Percentiles rank a stretch among this genome's conserved stretches.
Conservation (phyloP, 1,140 invertebrate genomes). For the Thaumatotibia leucotreta region DNA sequence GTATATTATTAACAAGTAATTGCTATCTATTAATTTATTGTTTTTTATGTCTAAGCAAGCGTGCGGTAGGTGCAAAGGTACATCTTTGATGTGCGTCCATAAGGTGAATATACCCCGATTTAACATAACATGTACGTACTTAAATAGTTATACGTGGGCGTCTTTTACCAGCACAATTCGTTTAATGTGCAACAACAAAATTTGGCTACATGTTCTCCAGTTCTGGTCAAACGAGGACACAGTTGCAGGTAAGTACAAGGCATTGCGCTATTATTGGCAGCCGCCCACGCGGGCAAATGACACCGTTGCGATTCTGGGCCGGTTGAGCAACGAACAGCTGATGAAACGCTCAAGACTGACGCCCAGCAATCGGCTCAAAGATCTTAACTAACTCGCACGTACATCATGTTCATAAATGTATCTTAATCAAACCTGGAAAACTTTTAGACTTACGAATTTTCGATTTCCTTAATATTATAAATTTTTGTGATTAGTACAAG, state of each 20-base stretch:
- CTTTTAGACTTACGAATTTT: too few species aligned
- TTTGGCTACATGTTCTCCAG: not conserved
- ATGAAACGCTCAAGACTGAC: conserved; percentile 23
- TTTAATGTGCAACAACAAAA: not conserved
- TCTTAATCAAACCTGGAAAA: too few species aligned
- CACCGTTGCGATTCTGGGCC: conserved; percentile 53
- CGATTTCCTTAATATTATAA: too few species aligned
- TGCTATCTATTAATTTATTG: not conserved
- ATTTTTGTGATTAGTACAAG: too few species aligned
- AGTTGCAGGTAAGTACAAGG: not conserved
- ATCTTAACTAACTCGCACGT: not conserved
- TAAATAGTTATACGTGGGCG: too few species aligned
- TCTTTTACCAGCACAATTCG: too few species aligned
- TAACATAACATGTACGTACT: too few species aligned
- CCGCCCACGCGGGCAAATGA: conserved; percentile 21
- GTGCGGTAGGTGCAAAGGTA: not conserved
- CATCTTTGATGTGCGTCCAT: not conserved
- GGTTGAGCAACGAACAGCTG: conserved; percentile 52
- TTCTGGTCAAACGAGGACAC: not conserved
- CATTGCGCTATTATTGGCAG: conserved; percentile 6
- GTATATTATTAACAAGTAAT: not conserved
- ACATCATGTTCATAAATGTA: not conserved
- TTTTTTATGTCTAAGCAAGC: not conserved
- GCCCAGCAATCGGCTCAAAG: not conserved
- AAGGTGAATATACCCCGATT: too few species aligned